These are phyloP conservation scores for Halictus rubicundus DNA, from an alignment of 1,140 invertebrate genomes.

Conservation along the genomic window DNA sequence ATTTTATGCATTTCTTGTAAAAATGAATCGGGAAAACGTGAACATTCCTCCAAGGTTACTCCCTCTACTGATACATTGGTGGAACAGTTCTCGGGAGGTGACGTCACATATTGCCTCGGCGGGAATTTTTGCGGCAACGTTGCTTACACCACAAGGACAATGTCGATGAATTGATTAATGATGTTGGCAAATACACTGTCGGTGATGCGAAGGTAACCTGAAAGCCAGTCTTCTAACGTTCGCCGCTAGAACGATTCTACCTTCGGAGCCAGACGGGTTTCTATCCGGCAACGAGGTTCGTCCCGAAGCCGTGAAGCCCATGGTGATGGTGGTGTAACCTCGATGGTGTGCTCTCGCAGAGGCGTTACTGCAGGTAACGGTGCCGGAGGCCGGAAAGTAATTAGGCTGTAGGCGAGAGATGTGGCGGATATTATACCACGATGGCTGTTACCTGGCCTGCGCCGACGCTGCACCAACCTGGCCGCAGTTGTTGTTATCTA, in stretches of 20 bases:
- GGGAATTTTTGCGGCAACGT: too few species aligned
- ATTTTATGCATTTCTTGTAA: too few species aligned
- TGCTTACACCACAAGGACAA: too few species aligned
- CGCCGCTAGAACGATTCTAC: constrained; percentile 8
- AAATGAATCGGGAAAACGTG: too few species aligned
- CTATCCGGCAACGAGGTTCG: constrained; percentile 18
- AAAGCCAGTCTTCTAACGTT: constrained; percentile 7
- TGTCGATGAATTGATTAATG: too few species aligned
- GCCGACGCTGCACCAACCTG: constrained; percentile 43
- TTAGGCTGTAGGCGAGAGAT: constrained; percentile 77
- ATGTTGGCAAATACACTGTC: too few species aligned
- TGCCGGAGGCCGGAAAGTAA: constrained; percentile 73
- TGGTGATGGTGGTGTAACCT: constrained; percentile 55
- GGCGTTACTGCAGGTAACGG: constrained; percentile 49
- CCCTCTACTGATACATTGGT: too few species aligned
- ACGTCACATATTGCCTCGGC: too few species aligned
- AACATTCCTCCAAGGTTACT: too few species aligned
- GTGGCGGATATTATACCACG: constrained; percentile 74
- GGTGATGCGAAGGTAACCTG: too few species aligned
- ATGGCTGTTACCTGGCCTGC: constrained; percentile 57
- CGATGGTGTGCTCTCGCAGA: constrained; percentile 36
- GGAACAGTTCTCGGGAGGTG: too few species aligned
- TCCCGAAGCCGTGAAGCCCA: constrained; percentile 29
- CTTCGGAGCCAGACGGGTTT: neutral
- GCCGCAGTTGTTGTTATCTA: constrained; percentile 76